Conservation (phyloP, 2,797 vertebrate species). For the Varecia variegata region DNA sequence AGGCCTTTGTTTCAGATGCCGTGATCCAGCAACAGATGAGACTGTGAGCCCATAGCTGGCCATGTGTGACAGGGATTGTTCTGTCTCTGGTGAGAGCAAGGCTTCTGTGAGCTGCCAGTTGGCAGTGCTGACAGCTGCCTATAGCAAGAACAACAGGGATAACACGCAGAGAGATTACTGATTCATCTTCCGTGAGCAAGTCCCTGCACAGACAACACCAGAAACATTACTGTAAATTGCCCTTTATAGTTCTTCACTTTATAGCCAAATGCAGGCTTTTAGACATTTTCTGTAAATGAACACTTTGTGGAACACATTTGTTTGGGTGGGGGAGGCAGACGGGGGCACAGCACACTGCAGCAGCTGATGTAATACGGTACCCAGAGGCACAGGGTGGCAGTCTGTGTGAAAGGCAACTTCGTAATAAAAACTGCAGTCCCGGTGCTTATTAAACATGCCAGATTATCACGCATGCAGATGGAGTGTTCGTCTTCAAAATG, state of each 20-base stretch:
- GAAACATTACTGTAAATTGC: not conserved
- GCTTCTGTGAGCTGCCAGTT: conserved; percentile 32
- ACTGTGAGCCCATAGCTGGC: not conserved
- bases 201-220: not conserved
- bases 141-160: conserved; percentile 39
- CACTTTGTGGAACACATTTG: not conserved
- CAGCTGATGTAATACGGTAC: not conserved
- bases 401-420: not conserved
- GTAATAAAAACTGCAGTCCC: not conserved
- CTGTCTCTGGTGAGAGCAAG: conserved; percentile 33
- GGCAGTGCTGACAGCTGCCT: conserved; percentile 65
- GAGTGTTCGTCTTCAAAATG: not conserved
- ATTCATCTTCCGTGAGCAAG: not conserved
- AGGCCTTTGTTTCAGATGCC: conserved; percentile 47
- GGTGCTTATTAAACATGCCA: not conserved
- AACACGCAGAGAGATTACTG: conserved; percentile 2
- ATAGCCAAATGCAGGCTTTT: not conserved
- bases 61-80: not conserved
- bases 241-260: not conserved
- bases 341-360: not conserved
- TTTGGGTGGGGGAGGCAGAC: not conserved
- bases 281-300: not conserved
- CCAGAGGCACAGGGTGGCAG: not conserved
- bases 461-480: not conserved
- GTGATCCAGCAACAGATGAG: not conserved